Evolutionary conservation across 2,113 vertebrate species (phyloP), one percentile per base, ranked within the genome.

Genomic region (Cinclus cinclus): DNA sequence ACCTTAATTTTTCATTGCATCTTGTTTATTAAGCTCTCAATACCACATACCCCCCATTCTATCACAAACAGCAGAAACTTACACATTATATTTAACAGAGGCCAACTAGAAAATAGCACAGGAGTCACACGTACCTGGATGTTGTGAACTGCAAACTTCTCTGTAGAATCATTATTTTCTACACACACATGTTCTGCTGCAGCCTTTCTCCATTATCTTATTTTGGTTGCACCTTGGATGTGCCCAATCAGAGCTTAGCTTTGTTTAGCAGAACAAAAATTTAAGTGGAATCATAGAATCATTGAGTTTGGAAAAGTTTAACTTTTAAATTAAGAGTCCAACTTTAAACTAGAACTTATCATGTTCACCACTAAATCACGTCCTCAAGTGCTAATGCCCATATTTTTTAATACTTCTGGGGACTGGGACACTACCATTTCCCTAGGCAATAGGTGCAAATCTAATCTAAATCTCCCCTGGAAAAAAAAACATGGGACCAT

Each of bases 1-100:
- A 70, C 88, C 80, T 73, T 96, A 65, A 95, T 96, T 70, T 97
- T 92, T 42, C 49, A 52, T 71, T 91, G 37, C 30, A 28, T 87
- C 39, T 92, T 92, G 25, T 83, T 95, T 91, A 95, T 94, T 88
- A 94, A 76, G 65, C 41, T 83, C 76, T 92, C 74, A 93, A 12
- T 89, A 58, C 35, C n/a, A 75, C 47, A 68, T 60, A n/a, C 13
- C 85, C 42, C 62, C 60, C 56, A 65, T 89, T 87, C 64, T 53
- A 90, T 49, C 76, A 83, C 25, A 88, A 80, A 68, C 53, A 94
- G 19, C 19, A 64, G 56, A 71, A 94, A 78, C 24, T 78, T 71
- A 77, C 41, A 92, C 79, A 94, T 76, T 20, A 44, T 42, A 39
- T 84, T 90, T 77, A 90, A 28, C 17, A 83, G 55, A 89, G 50